These are phyloP conservation scores for Latheticus oryzae DNA, from an alignment of 2,888 invertebrate species.

Conservation along the genomic window DNA sequence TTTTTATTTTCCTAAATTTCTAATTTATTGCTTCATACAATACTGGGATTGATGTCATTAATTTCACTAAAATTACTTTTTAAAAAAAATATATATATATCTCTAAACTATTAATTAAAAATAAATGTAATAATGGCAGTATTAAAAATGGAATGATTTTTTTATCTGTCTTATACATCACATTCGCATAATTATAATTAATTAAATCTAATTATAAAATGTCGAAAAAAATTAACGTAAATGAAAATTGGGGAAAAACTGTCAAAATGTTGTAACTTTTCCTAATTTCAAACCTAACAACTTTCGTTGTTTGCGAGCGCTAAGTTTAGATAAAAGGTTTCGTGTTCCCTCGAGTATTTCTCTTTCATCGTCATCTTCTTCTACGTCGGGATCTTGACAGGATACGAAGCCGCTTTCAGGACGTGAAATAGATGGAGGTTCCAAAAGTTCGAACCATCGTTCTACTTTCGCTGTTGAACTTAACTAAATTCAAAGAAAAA, in stretches of 20 bases:
- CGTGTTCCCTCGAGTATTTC: slow-evolving; percentile 76
- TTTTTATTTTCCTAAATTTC: slow-evolving; percentile 12
- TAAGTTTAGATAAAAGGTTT: slow-evolving; percentile 75
- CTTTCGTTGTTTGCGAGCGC: slow-evolving; percentile 77
- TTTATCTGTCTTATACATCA: too few species aligned
- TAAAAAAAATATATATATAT: slow-evolving; percentile 22
- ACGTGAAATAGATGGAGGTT: slow-evolving; percentile 74
- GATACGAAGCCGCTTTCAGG: slow-evolving; percentile 84
- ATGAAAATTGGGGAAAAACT: slow-evolving; percentile 46
- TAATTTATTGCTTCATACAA: slow-evolving; percentile 37
- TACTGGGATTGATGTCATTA: slow-evolving; percentile 33
- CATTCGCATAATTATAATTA: slow-evolving; percentile 51
- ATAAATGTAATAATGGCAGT: slow-evolving; percentile 44
- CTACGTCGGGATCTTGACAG: slow-evolving; percentile 71
- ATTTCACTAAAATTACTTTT: slow-evolving; percentile 19
- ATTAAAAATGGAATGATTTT: slow-evolving; percentile 40
- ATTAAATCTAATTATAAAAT: slow-evolving; percentile 49
- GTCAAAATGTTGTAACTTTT: slow-evolving; percentile 78
- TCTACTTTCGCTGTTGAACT: slow-evolving; percentile 83
- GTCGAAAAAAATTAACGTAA: slow-evolving; percentile 27
- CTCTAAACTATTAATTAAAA: slow-evolving; percentile 24
- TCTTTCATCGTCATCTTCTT: slow-evolving; percentile 66
- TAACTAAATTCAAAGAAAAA: slow-evolving; percentile 67
- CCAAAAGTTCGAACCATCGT: slow-evolving; percentile 82
- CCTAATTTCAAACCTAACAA: slow-evolving; percentile 76